Base-by-base conservation (phyloP, 1,140 invertebrate species). In the Sweltsa coloradensis region DNA sequence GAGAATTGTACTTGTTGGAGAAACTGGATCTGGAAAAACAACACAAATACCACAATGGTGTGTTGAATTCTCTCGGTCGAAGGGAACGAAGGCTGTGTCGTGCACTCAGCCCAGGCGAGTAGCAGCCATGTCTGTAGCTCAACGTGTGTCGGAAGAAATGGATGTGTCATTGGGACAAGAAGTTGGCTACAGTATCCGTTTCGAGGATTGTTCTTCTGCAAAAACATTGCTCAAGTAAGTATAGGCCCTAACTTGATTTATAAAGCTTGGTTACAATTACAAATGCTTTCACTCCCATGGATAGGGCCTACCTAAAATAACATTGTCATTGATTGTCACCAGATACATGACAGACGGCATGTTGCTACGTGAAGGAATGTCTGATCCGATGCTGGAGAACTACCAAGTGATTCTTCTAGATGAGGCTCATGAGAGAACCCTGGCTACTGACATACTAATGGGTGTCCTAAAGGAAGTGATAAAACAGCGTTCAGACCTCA, bases 331-430 rank as follows among this genome's bases (percentile, higher is more conserved):
- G 14, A 1, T 16, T 34, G 7, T 52, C 55, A 58, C 36, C 60
- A 83, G 79, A 60, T 98, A 99, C 63, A 95, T 98, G 88, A 99
- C 96, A 9, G 96, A 99, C 63, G 97, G 97, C 92, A 99, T 99
- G 96, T 78, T 99, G 60, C 69, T 99, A 19, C 73, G 97, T 47
- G 97, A 99, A 73, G 96, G 91, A 1, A 99, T 99, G 96, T 96
- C 92, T 3, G 95, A 98, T 69, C 96, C 96, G 0, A 87, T 98
- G 78, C 65, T 99, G 14, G 93, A 98, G 58, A 81, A 84, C 41
- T 99, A 99, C 68, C 88, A 94, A 63, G 87, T 91, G 2, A 90
- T 99, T 47, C 67, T 99, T 26, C 78, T 99, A 22, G 97, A 99
- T 62, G 97, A 99, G 66, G 97, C 97, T 63, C 97, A 99, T 65